Conservation (phyloP, 2,888 invertebrate species). For the Machimus rusticus region DNA sequence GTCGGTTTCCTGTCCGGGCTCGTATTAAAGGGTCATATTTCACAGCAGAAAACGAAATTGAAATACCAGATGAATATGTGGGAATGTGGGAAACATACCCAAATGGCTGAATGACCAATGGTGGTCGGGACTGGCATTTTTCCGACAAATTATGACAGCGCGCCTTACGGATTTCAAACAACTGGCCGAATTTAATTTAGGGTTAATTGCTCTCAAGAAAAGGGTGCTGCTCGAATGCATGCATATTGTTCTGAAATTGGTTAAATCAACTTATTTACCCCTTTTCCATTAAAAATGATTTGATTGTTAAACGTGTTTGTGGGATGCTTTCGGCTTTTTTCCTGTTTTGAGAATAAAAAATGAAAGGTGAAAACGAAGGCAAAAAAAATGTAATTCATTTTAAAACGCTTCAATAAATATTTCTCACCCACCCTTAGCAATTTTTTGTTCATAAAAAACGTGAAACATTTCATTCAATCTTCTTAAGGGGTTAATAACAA, state of each 20-base stretch:
- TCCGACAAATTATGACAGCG: conserved; percentile 32
- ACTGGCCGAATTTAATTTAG: conserved; percentile 7
- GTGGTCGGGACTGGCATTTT: not conserved
- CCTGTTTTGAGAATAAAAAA: not conserved
- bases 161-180: conserved; percentile 22
- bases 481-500: conserved; percentile 4
- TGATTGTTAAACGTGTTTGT: not conserved
- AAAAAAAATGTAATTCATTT: not conserved
- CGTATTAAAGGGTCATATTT: conserved; percentile 38
- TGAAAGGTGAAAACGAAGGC: not conserved
- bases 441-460: not conserved
- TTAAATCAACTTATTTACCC: conserved; percentile 18
- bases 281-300: not conserved
- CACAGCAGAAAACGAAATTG: not conserved
- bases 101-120: conserved; percentile 37
- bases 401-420: not conserved
- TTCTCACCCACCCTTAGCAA: not conserved
- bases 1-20: not conserved
- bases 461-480: not conserved
- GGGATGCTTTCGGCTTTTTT: not conserved
- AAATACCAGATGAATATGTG: conserved; percentile 13
- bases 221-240: not conserved
- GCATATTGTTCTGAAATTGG: not conserved
- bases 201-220: not conserved
- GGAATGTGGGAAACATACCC: conserved; percentile 23